A percentile compares a stretch with the other conserved stretches of the same genome.
Conservation (phyloP, 2,113 vertebrate species). For the Solea solea region DNA sequence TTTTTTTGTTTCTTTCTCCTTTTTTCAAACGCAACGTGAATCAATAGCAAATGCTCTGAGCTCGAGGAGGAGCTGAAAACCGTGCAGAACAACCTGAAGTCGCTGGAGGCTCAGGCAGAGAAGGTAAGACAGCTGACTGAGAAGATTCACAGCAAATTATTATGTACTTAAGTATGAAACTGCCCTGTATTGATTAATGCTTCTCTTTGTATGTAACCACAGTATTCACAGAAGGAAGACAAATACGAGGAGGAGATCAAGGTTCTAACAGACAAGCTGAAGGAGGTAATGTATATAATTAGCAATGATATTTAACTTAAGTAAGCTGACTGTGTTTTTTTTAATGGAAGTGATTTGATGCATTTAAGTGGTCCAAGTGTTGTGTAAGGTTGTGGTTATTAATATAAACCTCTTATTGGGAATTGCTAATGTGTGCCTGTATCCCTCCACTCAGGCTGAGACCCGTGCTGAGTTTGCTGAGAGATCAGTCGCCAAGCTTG, state of each 20-base stretch:
- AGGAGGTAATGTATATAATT: constrained; percentile 86
- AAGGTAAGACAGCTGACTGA: constrained; percentile 84
- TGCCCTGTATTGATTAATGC: constrained; percentile 13
- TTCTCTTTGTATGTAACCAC: constrained; percentile 69
- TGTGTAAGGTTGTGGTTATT: constrained; percentile 1
- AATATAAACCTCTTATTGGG: constrained; percentile 16
- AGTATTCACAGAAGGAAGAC: constrained; percentile 99
- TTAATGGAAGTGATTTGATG: neutral
- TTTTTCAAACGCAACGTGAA: constrained; percentile 50
- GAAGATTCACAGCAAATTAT: neutral
- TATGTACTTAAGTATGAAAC: neutral
- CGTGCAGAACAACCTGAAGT: constrained; percentile 99
- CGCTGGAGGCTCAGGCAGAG: constrained; percentile 99
- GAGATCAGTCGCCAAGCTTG: constrained; percentile 98
- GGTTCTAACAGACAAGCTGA: constrained; percentile 97
- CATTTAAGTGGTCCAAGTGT: neutral
- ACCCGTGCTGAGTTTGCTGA: constrained; percentile 98
- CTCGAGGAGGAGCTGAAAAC: constrained; percentile 99
- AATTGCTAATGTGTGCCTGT: constrained; percentile 21
- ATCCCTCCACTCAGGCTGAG: constrained; percentile 87
- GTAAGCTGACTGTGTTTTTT: neutral
- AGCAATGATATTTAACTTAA: neutral
- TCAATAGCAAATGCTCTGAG: constrained; percentile 97
- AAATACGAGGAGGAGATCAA: constrained; percentile 99
- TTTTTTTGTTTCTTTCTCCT: neutral